Evolutionary conservation across 2,113 vertebrate species (phyloP).

Genomic region (Gobius niger): DNA sequence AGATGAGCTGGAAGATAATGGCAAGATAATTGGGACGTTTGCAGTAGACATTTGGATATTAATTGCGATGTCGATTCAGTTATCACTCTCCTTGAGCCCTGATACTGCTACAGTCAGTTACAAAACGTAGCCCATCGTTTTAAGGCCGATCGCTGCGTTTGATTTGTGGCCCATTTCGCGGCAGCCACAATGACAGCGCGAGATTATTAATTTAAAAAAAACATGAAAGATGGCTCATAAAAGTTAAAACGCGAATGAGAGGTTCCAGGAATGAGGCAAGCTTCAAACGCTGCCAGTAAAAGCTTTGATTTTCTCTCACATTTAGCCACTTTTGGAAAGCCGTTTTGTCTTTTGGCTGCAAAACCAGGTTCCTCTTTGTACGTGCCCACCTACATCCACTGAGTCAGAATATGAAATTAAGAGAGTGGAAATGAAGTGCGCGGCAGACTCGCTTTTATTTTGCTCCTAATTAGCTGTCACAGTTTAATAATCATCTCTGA

Average conservation of each 20-base stretch:
- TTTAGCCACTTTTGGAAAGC: conserved; percentile 10
- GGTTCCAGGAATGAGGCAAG: conserved; percentile 21
- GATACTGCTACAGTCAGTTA: too few species aligned
- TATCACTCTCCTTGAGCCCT: too few species aligned
- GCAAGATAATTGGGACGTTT: too few species aligned
- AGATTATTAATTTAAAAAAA: conserved; percentile 32
- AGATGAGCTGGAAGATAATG: too few species aligned
- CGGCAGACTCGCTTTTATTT: too few species aligned
- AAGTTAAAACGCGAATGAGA: conserved; percentile 3
- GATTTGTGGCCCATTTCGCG: background rate
- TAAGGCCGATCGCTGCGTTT: too few species aligned
- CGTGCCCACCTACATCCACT: conserved; percentile 1
- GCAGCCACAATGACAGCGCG: conserved; percentile 1
- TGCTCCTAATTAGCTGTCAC: too few species aligned
- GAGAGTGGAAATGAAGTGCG: too few species aligned
- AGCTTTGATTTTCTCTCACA: background rate
- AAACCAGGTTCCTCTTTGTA: conserved; percentile 16
- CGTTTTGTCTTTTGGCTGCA: conserved; percentile 18
- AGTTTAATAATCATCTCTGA: too few species aligned
- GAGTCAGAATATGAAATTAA: conserved; percentile 12
- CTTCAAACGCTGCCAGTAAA: conserved; percentile 10
- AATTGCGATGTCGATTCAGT: too few species aligned
- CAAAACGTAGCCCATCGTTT: too few species aligned
- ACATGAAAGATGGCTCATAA: conserved; percentile 16
- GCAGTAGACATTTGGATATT: too few species aligned